Percentiles rank a stretch among this genome's conserved stretches.
Evolutionary conservation across 2,797 vertebrate species (phyloP).

Genomic region (Moxostoma hubbsi): DNA sequence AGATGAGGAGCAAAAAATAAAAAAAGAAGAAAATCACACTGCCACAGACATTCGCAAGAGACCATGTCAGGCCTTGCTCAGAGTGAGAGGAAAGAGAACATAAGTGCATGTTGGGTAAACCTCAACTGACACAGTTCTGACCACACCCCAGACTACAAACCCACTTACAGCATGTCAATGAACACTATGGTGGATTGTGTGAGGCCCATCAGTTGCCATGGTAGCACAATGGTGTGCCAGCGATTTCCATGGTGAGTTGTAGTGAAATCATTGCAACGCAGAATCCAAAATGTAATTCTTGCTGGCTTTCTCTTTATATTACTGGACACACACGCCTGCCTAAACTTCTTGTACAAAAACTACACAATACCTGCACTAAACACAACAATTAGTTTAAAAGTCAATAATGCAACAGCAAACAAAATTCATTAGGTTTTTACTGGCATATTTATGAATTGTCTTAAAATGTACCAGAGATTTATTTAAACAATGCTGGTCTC

Average conservation of each 20-base stretch:
- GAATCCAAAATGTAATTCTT: slow-evolving; percentile 68
- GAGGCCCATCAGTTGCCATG: slow-evolving; percentile 68
- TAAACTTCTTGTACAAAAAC: neutral
- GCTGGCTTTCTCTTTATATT: slow-evolving; percentile 45
- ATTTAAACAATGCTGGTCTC: neutral
- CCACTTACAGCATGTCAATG: slow-evolving; percentile 34
- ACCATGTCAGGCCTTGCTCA: slow-evolving; percentile 12
- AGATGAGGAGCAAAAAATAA: slow-evolving; percentile 14
- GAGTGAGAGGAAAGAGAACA: slow-evolving; percentile 18
- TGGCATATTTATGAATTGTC: neutral
- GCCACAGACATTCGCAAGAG: slow-evolving; percentile 26
- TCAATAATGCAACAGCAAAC: neutral
- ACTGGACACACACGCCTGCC: neutral
- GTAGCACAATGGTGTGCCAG: slow-evolving; percentile 64
- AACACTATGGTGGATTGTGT: slow-evolving; percentile 56
- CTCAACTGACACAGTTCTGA: slow-evolving; percentile 8
- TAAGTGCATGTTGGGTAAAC: slow-evolving; percentile 15
- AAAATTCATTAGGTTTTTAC: neutral
- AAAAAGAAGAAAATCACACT: too few species aligned
- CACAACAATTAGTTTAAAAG: neutral
- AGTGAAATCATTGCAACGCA: slow-evolving; percentile 69
- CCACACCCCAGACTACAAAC: slow-evolving; percentile 33
- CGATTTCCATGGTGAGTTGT: slow-evolving; percentile 64
- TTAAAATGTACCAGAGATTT: neutral
- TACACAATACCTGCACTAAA: neutral